Conservation (phyloP, 2,888 invertebrate species). For the Polylopha cassiicola region DNA sequence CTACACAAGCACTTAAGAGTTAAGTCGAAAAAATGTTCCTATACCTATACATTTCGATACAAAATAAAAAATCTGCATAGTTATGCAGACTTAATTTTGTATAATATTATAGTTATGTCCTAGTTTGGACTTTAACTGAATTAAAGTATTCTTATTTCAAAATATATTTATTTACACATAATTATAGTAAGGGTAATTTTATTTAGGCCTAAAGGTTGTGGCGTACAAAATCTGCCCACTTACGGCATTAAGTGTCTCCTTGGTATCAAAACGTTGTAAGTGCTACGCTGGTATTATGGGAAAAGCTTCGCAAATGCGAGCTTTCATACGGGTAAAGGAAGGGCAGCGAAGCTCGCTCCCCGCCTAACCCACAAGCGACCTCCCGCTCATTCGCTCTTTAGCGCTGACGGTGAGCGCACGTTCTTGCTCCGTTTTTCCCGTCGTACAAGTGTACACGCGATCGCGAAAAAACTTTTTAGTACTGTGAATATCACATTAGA, state of each 20-base stretch:
- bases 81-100: no score
- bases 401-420: constrained; percentile 51
- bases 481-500: constrained; percentile 42
- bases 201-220: constrained; percentile 72
- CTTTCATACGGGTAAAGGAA: constrained; percentile 64
- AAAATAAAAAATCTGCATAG: no score
- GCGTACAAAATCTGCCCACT: constrained; percentile 73
- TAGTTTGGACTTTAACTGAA: no score
- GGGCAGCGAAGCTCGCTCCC: constrained; percentile 52
- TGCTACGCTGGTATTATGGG: constrained; percentile 38
- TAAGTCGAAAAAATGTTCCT: no score
- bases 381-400: constrained; percentile 61
- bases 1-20: no score
- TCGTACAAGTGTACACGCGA: constrained; percentile 38
- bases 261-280: constrained; percentile 45
- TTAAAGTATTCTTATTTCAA: no score
- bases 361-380: constrained; percentile 43
- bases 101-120: no score
- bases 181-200: no score
- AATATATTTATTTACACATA: no score
- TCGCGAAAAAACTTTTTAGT: constrained; percentile 73
- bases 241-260: constrained; percentile 62
- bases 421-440: constrained; percentile 29
- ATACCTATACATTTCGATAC: no score
- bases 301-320: constrained; percentile 63